These are phyloP conservation scores for Hypselothyrea guttata DNA, from an alignment of 2,888 invertebrate species.

Conservation along the genomic window DNA sequence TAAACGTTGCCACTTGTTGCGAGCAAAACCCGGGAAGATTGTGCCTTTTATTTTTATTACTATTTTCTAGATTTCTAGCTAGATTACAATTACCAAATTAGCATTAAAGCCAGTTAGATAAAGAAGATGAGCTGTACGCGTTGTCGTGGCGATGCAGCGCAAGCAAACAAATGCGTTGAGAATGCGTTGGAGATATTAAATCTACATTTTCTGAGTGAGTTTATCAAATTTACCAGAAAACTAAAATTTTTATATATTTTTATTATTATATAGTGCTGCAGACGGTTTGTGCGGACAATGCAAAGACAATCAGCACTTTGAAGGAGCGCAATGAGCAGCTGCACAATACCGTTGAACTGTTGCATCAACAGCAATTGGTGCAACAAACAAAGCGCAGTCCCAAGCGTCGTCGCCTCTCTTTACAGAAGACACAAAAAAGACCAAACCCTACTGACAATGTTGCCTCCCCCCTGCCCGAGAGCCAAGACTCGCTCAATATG, in stretches of 20 bases:
- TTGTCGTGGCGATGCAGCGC: conserved; percentile 39
- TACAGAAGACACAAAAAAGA: conserved; percentile 15
- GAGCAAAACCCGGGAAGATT: too few species aligned
- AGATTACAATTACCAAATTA: too few species aligned
- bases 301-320: conserved; percentile 37
- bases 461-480: conserved; percentile 28
- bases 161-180: conserved; percentile 39
- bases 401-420: conserved; percentile 40
- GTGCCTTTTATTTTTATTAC: too few species aligned
- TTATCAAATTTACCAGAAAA: background rate
- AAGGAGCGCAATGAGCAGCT: conserved; percentile 60
- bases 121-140: conserved; percentile 57
- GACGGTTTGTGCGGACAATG: conserved; percentile 31
- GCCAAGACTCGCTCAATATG: conserved; percentile 64
- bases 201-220: conserved; percentile 74
- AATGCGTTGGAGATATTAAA: conserved; percentile 66
- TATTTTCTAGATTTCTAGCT: too few species aligned
- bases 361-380: conserved; percentile 33
- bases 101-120: too few species aligned
- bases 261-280: conserved; percentile 49
- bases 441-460: conserved; percentile 14
- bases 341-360: conserved; percentile 48
- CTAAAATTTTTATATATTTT: conserved; percentile 20
- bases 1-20: too few species aligned
- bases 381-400: conserved; percentile 18